Evolutionary conservation across 1,140 invertebrate species (phyloP).

Genomic region (Pachyrhynchus sulphureomaculatus): DNA sequence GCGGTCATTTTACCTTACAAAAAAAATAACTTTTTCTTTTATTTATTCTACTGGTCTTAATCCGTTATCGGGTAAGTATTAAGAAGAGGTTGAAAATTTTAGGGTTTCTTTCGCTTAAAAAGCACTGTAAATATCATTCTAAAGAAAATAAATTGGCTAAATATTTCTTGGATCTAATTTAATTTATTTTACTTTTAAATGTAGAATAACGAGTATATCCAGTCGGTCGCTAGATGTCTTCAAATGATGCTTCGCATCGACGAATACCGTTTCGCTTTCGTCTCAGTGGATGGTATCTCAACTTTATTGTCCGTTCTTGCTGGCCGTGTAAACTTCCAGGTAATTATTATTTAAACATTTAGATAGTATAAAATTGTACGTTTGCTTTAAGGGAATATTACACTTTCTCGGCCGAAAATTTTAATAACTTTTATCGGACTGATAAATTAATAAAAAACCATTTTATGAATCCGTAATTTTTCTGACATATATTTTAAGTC

Average conservation of each 20-base stretch:
- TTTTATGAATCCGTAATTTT: too few relatives aligned
- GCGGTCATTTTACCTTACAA: too few relatives aligned
- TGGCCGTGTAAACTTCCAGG: constrained; percentile 96
- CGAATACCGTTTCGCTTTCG: constrained; percentile 93
- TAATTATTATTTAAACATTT: constrained; percentile 53
- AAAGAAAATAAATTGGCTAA: constrained; percentile 84
- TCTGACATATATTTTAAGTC: too few relatives aligned
- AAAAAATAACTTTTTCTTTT: too few relatives aligned
- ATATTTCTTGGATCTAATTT: constrained; percentile 91
- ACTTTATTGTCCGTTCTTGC: constrained; percentile 86
- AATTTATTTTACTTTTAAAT: constrained; percentile 38
- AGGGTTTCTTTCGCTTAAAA: constrained; percentile 94
- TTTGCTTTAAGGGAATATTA: too few relatives aligned
- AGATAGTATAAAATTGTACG: too few relatives aligned
- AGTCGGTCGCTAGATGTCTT: constrained; percentile 95
- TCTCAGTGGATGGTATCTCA: constrained; percentile 93
- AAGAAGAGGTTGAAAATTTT: too few relatives aligned
- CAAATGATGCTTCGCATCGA: constrained; percentile 99
- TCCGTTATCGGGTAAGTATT: too few relatives aligned
- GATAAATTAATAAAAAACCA: too few relatives aligned
- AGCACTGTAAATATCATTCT: constrained; percentile 90
- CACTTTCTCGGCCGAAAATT: too few relatives aligned
- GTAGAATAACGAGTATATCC: constrained; percentile 97
- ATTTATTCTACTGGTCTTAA: too few relatives aligned
- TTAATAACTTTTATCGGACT: too few relatives aligned